Percentiles rank a stretch among this genome's conserved stretches.
phyloP scores from a whole-genome alignment of 2,113 vertebrate genomes.

The Melospiza georgiana region DNA sequence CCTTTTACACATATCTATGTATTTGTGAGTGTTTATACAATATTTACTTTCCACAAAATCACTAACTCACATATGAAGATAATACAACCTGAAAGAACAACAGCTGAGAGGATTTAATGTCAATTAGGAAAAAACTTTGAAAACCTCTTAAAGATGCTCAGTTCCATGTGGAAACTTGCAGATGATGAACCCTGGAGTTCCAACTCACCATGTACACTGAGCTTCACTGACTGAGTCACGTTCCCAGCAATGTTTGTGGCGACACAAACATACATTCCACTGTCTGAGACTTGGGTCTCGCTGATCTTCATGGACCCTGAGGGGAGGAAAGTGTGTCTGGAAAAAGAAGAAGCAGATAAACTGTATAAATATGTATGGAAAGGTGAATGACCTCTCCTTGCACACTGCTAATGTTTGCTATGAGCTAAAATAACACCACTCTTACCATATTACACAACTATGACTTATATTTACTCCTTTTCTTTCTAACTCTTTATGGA shows the following conservation, averaged over 20 bases:
- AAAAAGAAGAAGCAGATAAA: constrained; percentile 53
- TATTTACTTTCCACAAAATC: not conserved
- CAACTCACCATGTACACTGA: constrained; percentile 87
- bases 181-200: not conserved
- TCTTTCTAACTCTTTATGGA: not conserved
- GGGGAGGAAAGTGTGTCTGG: constrained; percentile 88
- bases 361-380: not conserved
- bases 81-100: not conserved
- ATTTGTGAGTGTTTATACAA: not conserved
- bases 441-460: not conserved
- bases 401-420: not conserved
- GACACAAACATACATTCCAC: constrained; percentile 88
- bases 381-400: not conserved
- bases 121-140: not conserved
- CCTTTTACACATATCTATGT: not conserved
- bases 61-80: not conserved
- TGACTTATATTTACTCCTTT: not conserved
- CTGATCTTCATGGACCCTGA: constrained; percentile 93
- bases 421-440: not conserved
- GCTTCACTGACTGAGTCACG: constrained; percentile 81
- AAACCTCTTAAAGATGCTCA: not conserved
- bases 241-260: constrained; percentile 97
- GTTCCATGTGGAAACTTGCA: not conserved
- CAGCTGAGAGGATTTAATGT: not conserved
- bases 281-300: constrained; percentile 85